phyloP scores from a whole-genome alignment of 2,888 invertebrate species.

The Germaria angustata region DNA sequence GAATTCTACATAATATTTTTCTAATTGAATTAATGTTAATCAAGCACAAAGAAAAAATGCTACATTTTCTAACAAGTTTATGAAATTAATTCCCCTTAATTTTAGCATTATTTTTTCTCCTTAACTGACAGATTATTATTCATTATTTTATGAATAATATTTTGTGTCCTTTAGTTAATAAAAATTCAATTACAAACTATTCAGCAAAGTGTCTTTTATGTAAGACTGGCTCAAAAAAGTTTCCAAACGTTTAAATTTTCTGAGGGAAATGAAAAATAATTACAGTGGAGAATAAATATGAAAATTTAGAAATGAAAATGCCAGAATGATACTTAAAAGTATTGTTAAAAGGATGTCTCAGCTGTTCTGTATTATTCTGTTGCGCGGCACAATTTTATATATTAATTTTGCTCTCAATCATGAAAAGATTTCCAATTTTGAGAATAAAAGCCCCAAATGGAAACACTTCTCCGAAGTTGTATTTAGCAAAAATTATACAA shows the following conservation, averaged over 20 bases:
- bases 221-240: not conserved
- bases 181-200: conserved; percentile 18
- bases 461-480: no score
- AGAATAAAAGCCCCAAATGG: no score
- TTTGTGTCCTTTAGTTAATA: not conserved
- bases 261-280: not conserved
- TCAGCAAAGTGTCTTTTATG: not conserved
- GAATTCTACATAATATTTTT: not conserved
- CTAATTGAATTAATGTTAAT: not conserved
- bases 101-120: not conserved
- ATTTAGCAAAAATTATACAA: no score
- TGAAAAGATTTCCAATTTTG: no score
- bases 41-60: no score
- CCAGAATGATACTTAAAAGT: no score
- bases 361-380: no score
- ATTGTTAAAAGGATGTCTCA: no score
- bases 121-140: not conserved
- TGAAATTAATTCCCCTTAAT: not conserved
- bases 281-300: not conserved
- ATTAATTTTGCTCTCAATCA: no score
- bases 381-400: no score
- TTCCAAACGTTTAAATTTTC: not conserved
- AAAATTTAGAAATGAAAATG: no score
- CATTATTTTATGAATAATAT: not conserved
- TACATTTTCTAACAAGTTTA: not conserved